Evolutionary conservation across 2,888 invertebrate genomes (phyloP).

Genomic region (Chymomyza procnemis): DNA sequence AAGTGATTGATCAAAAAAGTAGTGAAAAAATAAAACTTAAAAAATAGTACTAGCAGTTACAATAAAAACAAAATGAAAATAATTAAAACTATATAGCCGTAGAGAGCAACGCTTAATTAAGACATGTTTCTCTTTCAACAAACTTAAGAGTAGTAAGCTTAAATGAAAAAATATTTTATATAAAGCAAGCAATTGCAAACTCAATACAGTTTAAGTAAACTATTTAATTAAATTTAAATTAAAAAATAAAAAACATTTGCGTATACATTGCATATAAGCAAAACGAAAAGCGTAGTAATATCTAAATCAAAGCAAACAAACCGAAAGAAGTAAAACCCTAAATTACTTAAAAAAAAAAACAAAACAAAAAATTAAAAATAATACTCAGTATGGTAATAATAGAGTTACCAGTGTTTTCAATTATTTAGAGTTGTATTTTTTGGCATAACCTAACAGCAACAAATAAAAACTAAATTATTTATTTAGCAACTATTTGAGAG

Average conservation of each 20-base stretch:
- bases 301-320: conserved; percentile 64
- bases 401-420: background rate
- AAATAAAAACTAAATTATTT: conserved; percentile 8
- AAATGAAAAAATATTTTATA: conserved; percentile 52
- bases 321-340: conserved; percentile 7
- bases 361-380: conserved; percentile 16
- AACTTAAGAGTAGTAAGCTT: conserved; percentile 12
- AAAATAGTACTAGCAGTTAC: conserved; percentile 42
- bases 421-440: background rate
- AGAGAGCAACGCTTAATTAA: conserved; percentile 34
- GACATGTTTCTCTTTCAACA: conserved; percentile 47
- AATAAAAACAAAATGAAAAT: background rate
- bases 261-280: conserved; percentile 49
- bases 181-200: conserved; percentile 35
- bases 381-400: background rate
- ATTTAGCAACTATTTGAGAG: conserved; percentile 39
- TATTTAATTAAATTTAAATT: background rate
- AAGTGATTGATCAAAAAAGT: conserved; percentile 63
- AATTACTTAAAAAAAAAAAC: conserved; percentile 17
- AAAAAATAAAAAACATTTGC: conserved; percentile 15
- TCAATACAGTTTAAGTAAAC: conserved; percentile 23
- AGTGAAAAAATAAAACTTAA: conserved; percentile 54
- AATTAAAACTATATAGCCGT: conserved; percentile 21
- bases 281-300: conserved; percentile 67
- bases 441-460: background rate